Conservation (phyloP, 2,113 vertebrate species). For the Butastur rufipennis region DNA sequence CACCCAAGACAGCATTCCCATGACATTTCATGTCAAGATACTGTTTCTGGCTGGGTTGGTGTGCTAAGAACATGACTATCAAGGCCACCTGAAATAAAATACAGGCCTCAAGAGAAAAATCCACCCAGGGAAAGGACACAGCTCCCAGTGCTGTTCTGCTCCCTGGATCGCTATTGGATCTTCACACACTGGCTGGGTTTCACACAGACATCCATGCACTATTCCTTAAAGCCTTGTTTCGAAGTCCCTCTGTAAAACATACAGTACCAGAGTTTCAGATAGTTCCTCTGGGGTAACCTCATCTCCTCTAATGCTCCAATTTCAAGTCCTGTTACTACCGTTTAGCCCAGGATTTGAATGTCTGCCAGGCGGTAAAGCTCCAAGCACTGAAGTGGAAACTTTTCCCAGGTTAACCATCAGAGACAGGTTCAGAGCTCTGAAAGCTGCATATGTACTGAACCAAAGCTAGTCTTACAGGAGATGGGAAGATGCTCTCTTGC, state of each 20-base stretch:
- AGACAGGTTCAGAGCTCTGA: not conserved
- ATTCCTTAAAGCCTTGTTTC: not conserved
- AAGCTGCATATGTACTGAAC: accelerated
- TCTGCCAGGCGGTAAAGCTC: not conserved
- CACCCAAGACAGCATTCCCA: not conserved
- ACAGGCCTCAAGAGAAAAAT: not conserved
- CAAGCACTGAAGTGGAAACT: not conserved
- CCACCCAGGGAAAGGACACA: not conserved
- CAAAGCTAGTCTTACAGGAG: not conserved
- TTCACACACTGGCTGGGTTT: not conserved
- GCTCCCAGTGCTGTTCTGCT: not conserved
- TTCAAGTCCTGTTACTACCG: not conserved
- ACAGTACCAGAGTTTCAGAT: not conserved
- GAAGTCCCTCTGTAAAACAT: not conserved
- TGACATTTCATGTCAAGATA: no score
- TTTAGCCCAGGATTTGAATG: not conserved
- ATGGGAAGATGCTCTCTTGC: accelerated
- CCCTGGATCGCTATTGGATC: not conserved
- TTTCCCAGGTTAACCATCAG: not conserved
- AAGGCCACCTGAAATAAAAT: not conserved
- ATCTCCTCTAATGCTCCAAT: not conserved
- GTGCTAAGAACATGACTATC: not conserved
- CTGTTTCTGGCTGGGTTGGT: not conserved
- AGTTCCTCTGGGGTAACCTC: not conserved
- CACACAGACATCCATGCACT: not conserved